These are phyloP conservation scores for Heliconius nattereri DNA, from an alignment of 1,140 invertebrate genomes.

Conservation along the genomic window DNA sequence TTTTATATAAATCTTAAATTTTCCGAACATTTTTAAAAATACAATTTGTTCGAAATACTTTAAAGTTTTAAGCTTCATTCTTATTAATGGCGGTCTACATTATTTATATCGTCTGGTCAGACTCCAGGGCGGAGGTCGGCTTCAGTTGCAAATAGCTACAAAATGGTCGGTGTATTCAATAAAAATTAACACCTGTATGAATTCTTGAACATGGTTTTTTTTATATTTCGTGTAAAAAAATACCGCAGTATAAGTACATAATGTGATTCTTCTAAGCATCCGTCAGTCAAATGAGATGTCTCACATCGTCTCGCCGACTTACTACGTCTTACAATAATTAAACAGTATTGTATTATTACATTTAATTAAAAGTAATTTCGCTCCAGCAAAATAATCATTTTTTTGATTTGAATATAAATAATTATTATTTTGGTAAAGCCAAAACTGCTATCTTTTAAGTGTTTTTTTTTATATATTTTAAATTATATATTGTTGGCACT, in stretches of 20 bases:
- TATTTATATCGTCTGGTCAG: background rate
- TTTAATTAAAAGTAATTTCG: too few relatives aligned
- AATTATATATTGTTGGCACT: background rate
- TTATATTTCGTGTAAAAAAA: background rate
- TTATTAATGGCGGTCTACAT: background rate
- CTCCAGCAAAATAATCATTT: too few relatives aligned
- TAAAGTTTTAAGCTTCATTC: background rate
- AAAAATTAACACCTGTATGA: background rate
- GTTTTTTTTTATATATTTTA: too few relatives aligned
- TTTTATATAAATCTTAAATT: background rate
- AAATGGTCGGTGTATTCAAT: background rate
- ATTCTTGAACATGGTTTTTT: background rate
- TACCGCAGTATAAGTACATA: too few relatives aligned
- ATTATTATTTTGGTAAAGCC: too few relatives aligned
- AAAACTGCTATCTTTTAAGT: too few relatives aligned
- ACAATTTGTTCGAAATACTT: background rate
- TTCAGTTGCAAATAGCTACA: background rate
- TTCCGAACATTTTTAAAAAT: background rate
- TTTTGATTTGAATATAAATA: too few relatives aligned
- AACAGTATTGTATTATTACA: too few relatives aligned
- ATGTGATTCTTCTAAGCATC: too few relatives aligned
- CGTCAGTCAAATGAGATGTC: too few relatives aligned
- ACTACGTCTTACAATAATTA: too few relatives aligned
- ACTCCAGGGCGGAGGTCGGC: background rate
- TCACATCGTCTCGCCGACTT: too few relatives aligned